These are phyloP conservation scores for Petroica traversi DNA, from an alignment of 2,113 vertebrate genomes.

Conservation along the genomic window DNA sequence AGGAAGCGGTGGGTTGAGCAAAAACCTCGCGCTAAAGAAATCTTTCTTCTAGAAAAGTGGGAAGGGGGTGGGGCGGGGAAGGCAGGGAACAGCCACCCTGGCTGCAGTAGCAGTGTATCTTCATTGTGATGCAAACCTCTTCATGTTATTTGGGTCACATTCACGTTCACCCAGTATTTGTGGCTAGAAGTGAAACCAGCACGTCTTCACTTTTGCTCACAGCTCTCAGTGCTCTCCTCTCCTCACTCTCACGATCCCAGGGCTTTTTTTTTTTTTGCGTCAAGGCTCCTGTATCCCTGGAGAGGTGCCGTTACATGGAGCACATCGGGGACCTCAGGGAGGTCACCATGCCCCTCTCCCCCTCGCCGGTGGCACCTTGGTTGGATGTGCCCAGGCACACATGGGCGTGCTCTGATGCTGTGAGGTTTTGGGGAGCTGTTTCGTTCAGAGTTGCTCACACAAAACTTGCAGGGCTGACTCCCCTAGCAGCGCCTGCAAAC, in stretches of 20 bases:
- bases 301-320: neutral
- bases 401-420: neutral
- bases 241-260: neutral
- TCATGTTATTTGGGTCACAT: conserved; percentile 31
- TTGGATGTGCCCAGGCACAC: neutral
- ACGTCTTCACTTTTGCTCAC: conserved; percentile 44
- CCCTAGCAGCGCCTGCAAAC: neutral
- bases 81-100: neutral
- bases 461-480: neutral
- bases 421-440: neutral
- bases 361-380: neutral
- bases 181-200: conserved; percentile 45
- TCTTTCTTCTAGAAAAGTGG: neutral
- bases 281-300: neutral
- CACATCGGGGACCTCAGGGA: neutral
- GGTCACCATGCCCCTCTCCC: neutral
- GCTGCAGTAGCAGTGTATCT: neutral
- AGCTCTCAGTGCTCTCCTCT: neutral
- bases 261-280: neutral
- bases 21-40: neutral
- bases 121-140: conserved; percentile 58
- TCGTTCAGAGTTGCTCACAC: neutral
- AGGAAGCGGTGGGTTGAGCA: conserved; percentile 11
- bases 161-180: conserved; percentile 45
- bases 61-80: neutral